A percentile compares a stretch with the other conserved stretches of the same genome.
These are phyloP conservation scores for Strongylocentrotus purpuratus DNA, from an alignment of 35 echinoderm and acorn worm species.

Conservation along the genomic window DNA sequence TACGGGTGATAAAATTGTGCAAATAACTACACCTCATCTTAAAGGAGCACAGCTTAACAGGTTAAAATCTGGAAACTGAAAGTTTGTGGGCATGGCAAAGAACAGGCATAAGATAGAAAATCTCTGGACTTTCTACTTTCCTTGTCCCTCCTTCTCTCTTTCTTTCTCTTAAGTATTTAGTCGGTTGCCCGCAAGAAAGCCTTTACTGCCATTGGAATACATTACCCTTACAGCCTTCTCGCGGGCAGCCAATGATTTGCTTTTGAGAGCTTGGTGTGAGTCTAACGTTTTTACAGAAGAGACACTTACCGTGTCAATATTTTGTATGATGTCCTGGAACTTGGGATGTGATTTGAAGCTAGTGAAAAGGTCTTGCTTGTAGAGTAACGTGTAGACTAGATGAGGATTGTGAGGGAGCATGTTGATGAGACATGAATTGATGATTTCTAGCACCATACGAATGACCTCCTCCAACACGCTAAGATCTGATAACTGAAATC, in stretches of 20 bases:
- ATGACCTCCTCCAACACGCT: constrained; percentile 89
- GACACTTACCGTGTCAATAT: constrained; percentile 95
- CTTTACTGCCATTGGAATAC: not conserved
- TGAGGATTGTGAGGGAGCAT: constrained; percentile 94
- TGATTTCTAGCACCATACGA: constrained; percentile 96
- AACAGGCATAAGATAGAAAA: too few species aligned
- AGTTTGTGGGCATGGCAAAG: too few species aligned
- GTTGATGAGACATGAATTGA: constrained; percentile 96
- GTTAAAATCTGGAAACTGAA: too few species aligned
- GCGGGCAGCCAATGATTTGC: not conserved
- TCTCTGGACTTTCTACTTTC: too few species aligned
- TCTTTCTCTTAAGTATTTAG: too few species aligned
- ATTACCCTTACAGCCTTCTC: not conserved
- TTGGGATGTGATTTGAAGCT: constrained; percentile 94
- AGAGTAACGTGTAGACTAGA: constrained; percentile 97
- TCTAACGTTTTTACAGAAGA: not conserved
- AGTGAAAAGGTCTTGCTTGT: constrained; percentile 85
- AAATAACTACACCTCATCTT: too few species aligned
- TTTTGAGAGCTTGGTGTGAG: not conserved
- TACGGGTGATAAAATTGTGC: too few species aligned
- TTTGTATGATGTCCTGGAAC: constrained; percentile 97
- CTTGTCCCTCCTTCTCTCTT: too few species aligned
- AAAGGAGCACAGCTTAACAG: too few species aligned
- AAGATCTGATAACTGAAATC: constrained; percentile 83
- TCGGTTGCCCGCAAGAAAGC: not conserved